Evolutionary conservation across 2,888 invertebrate species (phyloP), one percentile per base, ranked within the genome.

Genomic region (Caenorhabditis sp.): DNA sequence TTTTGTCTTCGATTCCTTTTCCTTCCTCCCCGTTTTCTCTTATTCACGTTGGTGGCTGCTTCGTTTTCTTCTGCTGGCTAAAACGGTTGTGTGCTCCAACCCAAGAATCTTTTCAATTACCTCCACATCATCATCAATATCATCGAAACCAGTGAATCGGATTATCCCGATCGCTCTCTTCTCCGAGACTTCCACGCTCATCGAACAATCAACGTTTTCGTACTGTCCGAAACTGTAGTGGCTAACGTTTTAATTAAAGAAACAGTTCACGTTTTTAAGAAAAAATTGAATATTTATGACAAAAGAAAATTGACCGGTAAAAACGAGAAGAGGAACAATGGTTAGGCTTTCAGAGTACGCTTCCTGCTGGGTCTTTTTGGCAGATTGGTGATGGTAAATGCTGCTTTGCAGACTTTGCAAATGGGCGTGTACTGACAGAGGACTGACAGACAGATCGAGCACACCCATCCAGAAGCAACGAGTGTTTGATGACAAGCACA

Each of bases 381-480:
- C 7, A 86, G 47, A 49, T 58, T 66, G 6, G 75, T 26, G 19
- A 87, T 82, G 12, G 86, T 87, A 81, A 87, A 87, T 8, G 79
- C 84, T 10, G 87, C 82, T 74, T 68, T 68, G 80, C 88, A 88
- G 2, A 82, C 85, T 69, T 73, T 82, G 75, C 88, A 88, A 59
- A 88, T 88, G 5, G 88, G 88, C 7, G 82, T 80, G 41, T 85
- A 88, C 61, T 86, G 80, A 68, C 88, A 88, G 7, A 88, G 75
- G 22, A 88, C 86, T 8, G 86, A 84, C 12, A 88, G 80, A 63
- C 88, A 88, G 56, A 88, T 82, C 8, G 85, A 85, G 66, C 88
- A 88, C 28, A 86, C 86, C 86, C 84, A 86, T 28, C 86, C 88
- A 41, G 77, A 68, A 8, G 83, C 73, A 35, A 88, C 88, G 16